phyloP scores from a whole-genome alignment of 2,797 vertebrate species.

The Dipus sagitta region DNA sequence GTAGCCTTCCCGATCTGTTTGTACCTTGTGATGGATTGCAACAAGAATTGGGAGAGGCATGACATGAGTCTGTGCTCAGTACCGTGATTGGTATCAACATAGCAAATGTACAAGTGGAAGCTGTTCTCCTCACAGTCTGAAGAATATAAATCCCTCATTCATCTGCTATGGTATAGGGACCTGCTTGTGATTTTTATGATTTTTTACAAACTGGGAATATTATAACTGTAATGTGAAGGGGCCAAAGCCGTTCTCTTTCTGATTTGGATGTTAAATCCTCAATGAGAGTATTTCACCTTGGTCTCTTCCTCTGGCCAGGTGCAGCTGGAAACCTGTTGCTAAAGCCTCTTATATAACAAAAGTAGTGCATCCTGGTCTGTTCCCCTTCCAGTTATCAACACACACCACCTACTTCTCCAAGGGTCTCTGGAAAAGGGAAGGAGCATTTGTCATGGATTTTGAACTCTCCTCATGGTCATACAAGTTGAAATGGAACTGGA shows the following conservation, averaged over 20 bases:
- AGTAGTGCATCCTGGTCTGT: neutral
- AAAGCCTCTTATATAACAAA: neutral
- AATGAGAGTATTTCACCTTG: constrained; percentile 27
- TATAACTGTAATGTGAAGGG: constrained; percentile 70
- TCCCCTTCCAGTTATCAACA: neutral
- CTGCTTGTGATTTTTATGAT: constrained; percentile 81
- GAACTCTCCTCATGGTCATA: neutral
- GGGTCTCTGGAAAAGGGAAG: neutral
- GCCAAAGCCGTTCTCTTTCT: constrained; percentile 75
- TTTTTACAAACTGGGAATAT: constrained; percentile 71
- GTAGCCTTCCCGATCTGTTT: constrained; percentile 75
- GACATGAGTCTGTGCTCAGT: constrained; percentile 81
- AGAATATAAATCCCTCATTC: constrained; percentile 82
- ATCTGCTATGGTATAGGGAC: constrained; percentile 79
- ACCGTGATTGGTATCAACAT: constrained; percentile 83
- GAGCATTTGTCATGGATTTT: neutral
- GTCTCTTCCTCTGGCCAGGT: constrained; percentile 62
- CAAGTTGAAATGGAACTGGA: constrained; percentile 12
- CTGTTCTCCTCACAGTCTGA: constrained; percentile 78
- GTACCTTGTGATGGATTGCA: constrained; percentile 86
- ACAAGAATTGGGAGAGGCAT: constrained; percentile 81
- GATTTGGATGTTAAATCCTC: constrained; percentile 59
- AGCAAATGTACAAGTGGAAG: constrained; percentile 79
- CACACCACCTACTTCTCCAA: neutral
- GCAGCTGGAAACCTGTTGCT: constrained; percentile 42